Evolutionary conservation across 2,888 invertebrate species (phyloP), one percentile per base, ranked within the genome.

Genomic region (Drosophila falleni): DNA sequence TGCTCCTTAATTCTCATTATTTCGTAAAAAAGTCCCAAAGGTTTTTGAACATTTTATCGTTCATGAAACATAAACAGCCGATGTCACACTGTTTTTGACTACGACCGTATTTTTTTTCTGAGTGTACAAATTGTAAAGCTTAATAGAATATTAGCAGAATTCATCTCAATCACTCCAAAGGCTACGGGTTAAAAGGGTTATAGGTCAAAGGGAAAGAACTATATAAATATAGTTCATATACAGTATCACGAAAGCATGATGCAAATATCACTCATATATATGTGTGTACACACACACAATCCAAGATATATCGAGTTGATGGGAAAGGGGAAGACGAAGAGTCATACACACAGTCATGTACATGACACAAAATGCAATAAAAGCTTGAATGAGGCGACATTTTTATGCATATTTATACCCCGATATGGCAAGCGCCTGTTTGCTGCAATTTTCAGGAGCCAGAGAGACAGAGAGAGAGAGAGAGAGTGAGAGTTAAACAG

Each of bases 391-490:
- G 66, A 76, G 73, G 80, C 83, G 86, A 81, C 81, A 86, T 80
- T 81, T 86, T 82, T 81, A 81, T 81, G 81, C 81, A 81, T 81
- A 81, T 81, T 81, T 81, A 82, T 81, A 80, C 77, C 41, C 35
- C 75, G 35, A 70, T 62, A 72, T 50, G 63, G 66, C 59, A 71
- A 49, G 60, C 61, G 46, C 33, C 41, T 55, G 71, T 31, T 56
- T 50, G 69, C 26, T 41, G 65, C 51, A 65, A 41, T 37, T 61
- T 41, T 41, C 16, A 41, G 39, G 9, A 16, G 19, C 19, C 19
- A 19, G 19, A 37, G 37, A 39, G 2, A 39, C 15, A 29, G 29
- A 29, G 4, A 6, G 29, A 29, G 29, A 29, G 6, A 29, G 29
- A 6, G 29, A 29, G 6, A 8, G 29, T 8, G 29, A 3, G 29